Evolutionary conservation across 2,113 vertebrate genomes (phyloP), one percentile per base, ranked within the genome.

Genomic region (Megaceryle torquata): DNA sequence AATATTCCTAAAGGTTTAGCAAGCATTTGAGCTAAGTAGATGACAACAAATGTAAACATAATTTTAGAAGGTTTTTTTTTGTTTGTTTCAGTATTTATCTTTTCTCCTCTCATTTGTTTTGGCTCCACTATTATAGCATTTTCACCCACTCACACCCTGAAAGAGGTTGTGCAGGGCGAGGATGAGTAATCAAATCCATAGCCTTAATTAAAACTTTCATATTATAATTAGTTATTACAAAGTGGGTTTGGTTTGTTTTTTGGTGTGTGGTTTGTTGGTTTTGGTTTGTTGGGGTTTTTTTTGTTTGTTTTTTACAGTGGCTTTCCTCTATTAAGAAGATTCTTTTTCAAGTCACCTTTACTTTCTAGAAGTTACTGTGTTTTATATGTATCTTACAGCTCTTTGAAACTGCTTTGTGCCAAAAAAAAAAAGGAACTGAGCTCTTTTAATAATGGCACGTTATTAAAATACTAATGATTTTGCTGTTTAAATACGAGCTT

Each of bases 401-500:
- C 80, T 96, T 92, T 96, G 92, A 93, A 96, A 89, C 43, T 59
- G 41, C 83, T 93, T 80, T 82, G 74, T 79, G 77, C 22, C 22
- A 25, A 70, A 60, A 63, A 84, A 37, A 53, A 82, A 92, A 93
- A 89, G 44, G 65, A 93, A 84, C 53, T 5, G 13, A 84, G 37
- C 31, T 88, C 57, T 79, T 96, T 93, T 72, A 96, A 92, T 92
- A 96, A 92, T 57, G 74, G 15, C 37, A 56, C 86, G 57, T 92
- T 95, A 91, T 91, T 87, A 96, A 96, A 94, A 87, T 89, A 89
- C 77, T 96, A 96, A 96, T 91, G 77, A 89, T 87, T 96, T 91
- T 83, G 39, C 83, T 92, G 72, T 96, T 91, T 88, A 86, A 90
- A 88, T 92, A 54, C 69, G 82, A 89, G 82, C n/a, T 92, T 78